Evolutionary conservation across 2,888 invertebrate genomes (phyloP).

Genomic region (Metellina segmentata): DNA sequence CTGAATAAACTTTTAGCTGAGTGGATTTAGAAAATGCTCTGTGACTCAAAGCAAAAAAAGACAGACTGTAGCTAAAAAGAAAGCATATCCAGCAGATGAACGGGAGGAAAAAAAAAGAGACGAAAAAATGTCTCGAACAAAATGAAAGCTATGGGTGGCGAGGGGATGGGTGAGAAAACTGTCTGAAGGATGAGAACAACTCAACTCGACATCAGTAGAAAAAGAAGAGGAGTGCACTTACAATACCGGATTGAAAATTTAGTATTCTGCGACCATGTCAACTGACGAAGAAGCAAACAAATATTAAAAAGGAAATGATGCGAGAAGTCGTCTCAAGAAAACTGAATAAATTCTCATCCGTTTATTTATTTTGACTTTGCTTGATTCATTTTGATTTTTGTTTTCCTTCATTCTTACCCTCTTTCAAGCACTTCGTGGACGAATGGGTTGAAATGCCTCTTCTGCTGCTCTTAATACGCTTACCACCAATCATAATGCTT

Average conservation of each 20-base stretch:
- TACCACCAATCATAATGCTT: no score
- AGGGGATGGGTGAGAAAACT: constrained; percentile 12
- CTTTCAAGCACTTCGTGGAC: background rate
- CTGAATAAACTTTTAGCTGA: constrained; percentile 76
- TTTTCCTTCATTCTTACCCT: background rate
- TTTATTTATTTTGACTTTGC: constrained; percentile 50
- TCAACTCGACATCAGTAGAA: constrained; percentile 50
- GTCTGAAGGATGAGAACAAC: constrained; percentile 61
- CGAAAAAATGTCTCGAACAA: constrained; percentile 48
- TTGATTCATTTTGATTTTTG: constrained; percentile 44
- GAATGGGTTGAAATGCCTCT: no score
- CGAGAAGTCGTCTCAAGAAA: constrained; percentile 6
- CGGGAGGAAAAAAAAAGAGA: background rate
- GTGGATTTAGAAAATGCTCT: constrained; percentile 73
- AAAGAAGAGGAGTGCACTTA: constrained; percentile 41
- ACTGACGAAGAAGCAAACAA: constrained; percentile 64
- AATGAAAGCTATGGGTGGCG: constrained; percentile 31
- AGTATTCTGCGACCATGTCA: constrained; percentile 72
- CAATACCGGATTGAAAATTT: constrained; percentile 75
- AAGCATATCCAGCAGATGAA: constrained; percentile 53
- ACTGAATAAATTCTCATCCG: constrained; percentile 45
- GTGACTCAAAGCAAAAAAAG: constrained; percentile 49
- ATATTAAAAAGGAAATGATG: constrained; percentile 69
- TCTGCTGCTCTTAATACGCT: no score
- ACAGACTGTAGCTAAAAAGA: constrained; percentile 9